A percentile compares a stretch with the other conserved stretches of the same genome.
These are phyloP conservation scores for Trypoxylus dichotomus DNA, from an alignment of 1,140 invertebrate genomes.

Conservation along the genomic window DNA sequence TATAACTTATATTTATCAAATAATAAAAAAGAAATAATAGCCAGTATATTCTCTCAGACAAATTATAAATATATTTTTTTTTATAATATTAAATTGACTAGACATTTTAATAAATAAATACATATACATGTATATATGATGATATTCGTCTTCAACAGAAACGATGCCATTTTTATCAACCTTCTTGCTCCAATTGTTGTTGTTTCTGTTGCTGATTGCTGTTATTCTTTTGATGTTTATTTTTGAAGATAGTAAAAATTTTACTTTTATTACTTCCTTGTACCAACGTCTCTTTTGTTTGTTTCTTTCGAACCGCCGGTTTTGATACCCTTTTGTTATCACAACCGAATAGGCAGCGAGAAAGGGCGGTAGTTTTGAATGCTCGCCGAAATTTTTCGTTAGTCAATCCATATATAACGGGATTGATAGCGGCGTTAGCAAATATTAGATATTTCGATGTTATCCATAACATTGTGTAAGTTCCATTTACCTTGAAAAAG, in stretches of 20 bases:
- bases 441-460: conserved; percentile 69
- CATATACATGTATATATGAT: too few relatives aligned
- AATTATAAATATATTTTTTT: too few relatives aligned
- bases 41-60: too few relatives aligned
- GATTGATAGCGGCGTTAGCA: conserved; percentile 72
- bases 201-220: not conserved
- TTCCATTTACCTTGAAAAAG: conserved; percentile 55
- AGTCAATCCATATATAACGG: conserved; percentile 72
- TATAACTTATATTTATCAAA: too few relatives aligned
- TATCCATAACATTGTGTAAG: conserved; percentile 63
- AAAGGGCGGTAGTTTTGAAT: conserved; percentile 55
- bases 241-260: conserved; percentile 20
- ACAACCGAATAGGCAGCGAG: not conserved
- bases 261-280: conserved; percentile 21
- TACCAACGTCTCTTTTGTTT: conserved; percentile 1
- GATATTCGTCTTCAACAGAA: too few relatives aligned
- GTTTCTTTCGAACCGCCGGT: not conserved
- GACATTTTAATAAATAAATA: too few relatives aligned
- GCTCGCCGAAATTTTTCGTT: conserved; percentile 68
- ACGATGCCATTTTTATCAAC: not conserved
- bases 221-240: not conserved
- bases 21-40: too few relatives aligned
- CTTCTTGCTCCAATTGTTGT: not conserved
- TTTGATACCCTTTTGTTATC: not conserved
- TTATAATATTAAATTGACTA: too few relatives aligned